Percentiles rank a stretch among this genome's conserved stretches.
Evolutionary conservation across 2,888 invertebrate species (phyloP).

Genomic region (Ophion ellenae): DNA sequence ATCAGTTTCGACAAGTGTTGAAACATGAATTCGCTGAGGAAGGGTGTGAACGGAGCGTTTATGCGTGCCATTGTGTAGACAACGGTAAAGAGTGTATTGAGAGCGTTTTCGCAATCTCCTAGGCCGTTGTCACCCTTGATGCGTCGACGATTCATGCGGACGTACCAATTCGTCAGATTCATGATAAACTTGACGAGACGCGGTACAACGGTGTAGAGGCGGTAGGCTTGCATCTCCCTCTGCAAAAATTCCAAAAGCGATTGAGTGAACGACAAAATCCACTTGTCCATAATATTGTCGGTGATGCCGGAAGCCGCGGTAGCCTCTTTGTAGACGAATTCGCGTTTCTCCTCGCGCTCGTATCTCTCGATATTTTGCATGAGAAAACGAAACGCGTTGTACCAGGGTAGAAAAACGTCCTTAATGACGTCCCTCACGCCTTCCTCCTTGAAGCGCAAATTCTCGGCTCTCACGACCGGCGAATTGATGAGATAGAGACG

Average conservation of each 20-base stretch:
- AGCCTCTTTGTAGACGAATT: conserved; percentile 82
- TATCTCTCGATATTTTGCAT: conserved; percentile 96
- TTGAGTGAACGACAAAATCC: conserved; percentile 99
- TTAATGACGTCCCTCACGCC: conserved; percentile 98
- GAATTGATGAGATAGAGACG: conserved; percentile 98
- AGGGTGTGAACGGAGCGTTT: conserved; percentile 99
- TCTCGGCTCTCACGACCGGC: conserved; percentile 98
- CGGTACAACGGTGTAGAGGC: conserved; percentile 97
- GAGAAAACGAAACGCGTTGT: conserved; percentile 95
- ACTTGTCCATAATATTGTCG: conserved; percentile 96
- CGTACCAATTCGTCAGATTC: conserved; percentile 99
- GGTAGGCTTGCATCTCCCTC: conserved; percentile 97
- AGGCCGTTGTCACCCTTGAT: conserved; percentile 95
- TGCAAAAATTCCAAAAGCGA: conserved; percentile 94
- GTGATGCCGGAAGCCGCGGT: conserved; percentile 70
- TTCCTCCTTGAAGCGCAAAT: conserved; percentile 97
- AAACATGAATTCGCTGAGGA: conserved; percentile 97
- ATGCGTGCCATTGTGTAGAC: conserved; percentile 94
- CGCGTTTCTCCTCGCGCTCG: conserved; percentile 87
- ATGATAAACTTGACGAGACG: conserved; percentile 97
- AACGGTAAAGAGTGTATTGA: conserved; percentile 95
- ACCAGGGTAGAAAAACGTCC: conserved; percentile 99
- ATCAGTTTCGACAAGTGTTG: conserved; percentile 91
- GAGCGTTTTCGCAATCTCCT: conserved; percentile 92
- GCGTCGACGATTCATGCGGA: conserved; percentile 97